Base-by-base conservation (phyloP, 2,888 invertebrate species). In the Himalopsyche japonica region DNA sequence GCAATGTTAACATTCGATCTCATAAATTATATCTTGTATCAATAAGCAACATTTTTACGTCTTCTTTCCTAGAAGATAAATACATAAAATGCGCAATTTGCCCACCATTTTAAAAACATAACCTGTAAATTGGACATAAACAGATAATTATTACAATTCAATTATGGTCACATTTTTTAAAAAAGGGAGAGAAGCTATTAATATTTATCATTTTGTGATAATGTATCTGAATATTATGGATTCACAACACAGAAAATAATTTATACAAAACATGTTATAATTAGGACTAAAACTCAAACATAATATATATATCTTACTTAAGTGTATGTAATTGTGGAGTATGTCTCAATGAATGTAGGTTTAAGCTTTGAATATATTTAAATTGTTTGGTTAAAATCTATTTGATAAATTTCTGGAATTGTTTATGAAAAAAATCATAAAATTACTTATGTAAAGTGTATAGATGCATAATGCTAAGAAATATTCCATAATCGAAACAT, bases 401-500 rank as follows among this genome's bases (percentile, higher is more conserved):
- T 78, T 57, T 84, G 78, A 43, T 81, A 84, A 86, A 82, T 80
- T 64, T 84, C 78, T 84, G 86, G 84, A 86, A 86, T 86, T 86
- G 86, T 70, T 80, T 79, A 82, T 76, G 80, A 81, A 84, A 82
- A 49, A 80, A 78, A 70, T 70, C 70, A 70, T 70, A 27, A 27
- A 70, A 70, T 30, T 80, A 82, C 78, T 82, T 80, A 80, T 81
- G 81, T 84, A 86, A 82, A 84, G 83, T 85, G 83, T 85, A 86
- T 84, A 82, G 82, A 64, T 57, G 80, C 78, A 81, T 86, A 27
- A 70, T 80, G 48, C 48, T 80, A 84, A 86, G 76, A 82, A 79
- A 84, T 82, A 86, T 86, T 86, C 86, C 86, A 84, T 82, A 84
- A 81, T 84, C 79, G 86, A 76, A 82, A 82, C 77, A 77, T 84